Conservation (phyloP, 35 echinoderm and acorn worm species). For the Antedon bifida region DNA sequence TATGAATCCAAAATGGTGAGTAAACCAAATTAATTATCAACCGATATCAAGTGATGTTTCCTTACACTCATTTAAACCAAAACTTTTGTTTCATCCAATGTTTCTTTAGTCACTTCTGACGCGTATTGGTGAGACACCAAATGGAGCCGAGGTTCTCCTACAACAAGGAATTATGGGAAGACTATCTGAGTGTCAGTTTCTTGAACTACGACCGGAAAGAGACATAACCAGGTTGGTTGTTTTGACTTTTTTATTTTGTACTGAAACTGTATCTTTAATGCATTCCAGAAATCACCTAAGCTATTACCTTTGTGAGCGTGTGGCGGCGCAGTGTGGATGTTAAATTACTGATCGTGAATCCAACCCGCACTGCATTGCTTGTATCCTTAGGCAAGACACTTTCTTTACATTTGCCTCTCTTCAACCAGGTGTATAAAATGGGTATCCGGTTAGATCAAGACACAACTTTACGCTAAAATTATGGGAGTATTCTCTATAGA, state of each 20-base stretch:
- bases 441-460: too few species aligned
- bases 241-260: background rate
- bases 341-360: too few species aligned
- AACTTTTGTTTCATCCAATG: background rate
- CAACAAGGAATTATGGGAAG: constrained; percentile 67
- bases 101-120: constrained; percentile 47
- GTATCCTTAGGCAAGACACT: too few species aligned
- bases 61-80: too few species aligned
- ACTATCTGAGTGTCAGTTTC: constrained; percentile 59
- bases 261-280: background rate
- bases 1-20: constrained; percentile 95
- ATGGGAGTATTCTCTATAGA: too few species aligned
- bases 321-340: too few species aligned
- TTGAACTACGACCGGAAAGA: constrained; percentile 82
- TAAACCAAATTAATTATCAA: background rate
- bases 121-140: constrained; percentile 49
- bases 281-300: background rate
- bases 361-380: too few species aligned
- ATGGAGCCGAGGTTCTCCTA: constrained; percentile 66
- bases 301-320: too few species aligned
- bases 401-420: too few species aligned
- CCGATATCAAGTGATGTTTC: background rate
- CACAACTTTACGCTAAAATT: too few species aligned
- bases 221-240: constrained; percentile 40
- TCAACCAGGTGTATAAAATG: too few species aligned